phyloP scores from a whole-genome alignment of 2,888 invertebrate species.

The Melieria omissa region DNA sequence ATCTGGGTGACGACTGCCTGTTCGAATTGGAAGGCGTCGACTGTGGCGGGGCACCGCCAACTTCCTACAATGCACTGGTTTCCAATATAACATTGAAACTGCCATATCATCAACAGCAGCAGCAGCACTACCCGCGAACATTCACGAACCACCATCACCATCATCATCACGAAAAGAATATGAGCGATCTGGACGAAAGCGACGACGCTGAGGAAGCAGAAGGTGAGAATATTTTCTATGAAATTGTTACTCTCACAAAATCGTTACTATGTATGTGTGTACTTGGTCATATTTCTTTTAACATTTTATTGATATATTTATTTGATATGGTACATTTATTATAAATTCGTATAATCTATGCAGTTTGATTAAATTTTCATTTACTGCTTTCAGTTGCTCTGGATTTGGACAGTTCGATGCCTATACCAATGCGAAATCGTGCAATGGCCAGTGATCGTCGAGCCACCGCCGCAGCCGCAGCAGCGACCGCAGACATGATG shows the following conservation, averaged over 20 bases:
- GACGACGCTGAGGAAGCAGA: conserved; percentile 84
- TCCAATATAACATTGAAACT: conserved; percentile 41
- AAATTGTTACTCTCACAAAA: too few relatives aligned
- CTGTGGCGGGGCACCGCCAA: background rate
- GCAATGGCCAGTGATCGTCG: conserved; percentile 21
- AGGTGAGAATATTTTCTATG: conserved; percentile 68
- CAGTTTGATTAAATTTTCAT: too few relatives aligned
- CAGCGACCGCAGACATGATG: conserved; percentile 45
- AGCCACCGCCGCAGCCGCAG: conserved; percentile 23
- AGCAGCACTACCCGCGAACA: conserved; percentile 37
- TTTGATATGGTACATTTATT: conserved; percentile 3
- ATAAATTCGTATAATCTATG: conserved; percentile 9
- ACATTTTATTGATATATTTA: background rate
- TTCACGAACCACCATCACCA: conserved; percentile 26
- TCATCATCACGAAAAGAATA: conserved; percentile 44
- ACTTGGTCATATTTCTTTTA: background rate
- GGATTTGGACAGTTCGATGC: conserved; percentile 61
- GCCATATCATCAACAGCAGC: conserved; percentile 43
- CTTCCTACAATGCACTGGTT: conserved; percentile 16
- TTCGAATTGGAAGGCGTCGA: conserved; percentile 79
- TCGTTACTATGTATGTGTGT: too few relatives aligned
- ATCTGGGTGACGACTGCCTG: conserved; percentile 75
- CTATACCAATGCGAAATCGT: conserved; percentile 53
- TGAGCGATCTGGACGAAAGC: conserved; percentile 76
- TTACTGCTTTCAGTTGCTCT: conserved; percentile 58